phyloP scores from a whole-genome alignment of 2,888 invertebrate species.

The Blera fallax region DNA sequence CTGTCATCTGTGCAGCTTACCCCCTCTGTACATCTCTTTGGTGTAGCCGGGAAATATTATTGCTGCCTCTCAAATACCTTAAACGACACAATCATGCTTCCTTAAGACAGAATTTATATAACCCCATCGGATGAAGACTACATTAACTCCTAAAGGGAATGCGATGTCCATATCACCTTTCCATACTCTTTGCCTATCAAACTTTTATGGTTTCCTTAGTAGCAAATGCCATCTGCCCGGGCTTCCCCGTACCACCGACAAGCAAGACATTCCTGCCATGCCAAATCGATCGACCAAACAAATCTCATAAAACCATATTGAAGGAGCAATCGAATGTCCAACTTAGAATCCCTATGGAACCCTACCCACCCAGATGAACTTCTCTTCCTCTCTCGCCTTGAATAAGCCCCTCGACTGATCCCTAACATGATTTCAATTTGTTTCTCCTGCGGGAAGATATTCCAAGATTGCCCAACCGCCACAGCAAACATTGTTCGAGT shows the following conservation, averaged over 20 bases:
- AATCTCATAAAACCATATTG: slow-evolving; percentile 44
- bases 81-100: too few relatives aligned
- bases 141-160: too few relatives aligned
- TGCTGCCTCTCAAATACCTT: too few relatives aligned
- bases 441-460: slow-evolving; percentile 46
- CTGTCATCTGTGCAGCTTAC: too few relatives aligned
- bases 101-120: too few relatives aligned
- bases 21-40: too few relatives aligned
- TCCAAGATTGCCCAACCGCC: slow-evolving; percentile 14
- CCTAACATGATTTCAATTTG: slow-evolving; percentile 60
- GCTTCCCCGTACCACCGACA: not conserved
- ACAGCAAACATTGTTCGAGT: slow-evolving; percentile 26
- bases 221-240: not conserved
- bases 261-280: not conserved
- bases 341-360: not conserved
- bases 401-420: not conserved
- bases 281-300: not conserved
- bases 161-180: not conserved
- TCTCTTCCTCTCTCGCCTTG: not conserved
- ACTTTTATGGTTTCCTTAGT: not conserved
- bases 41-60: too few relatives aligned
- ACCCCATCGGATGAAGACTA: too few relatives aligned
- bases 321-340: not conserved
- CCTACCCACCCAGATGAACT: not conserved
- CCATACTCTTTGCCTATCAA: not conserved